These are phyloP conservation scores for Pluvialis apricaria DNA, from an alignment of 2,113 vertebrate species.

Conservation along the genomic window DNA sequence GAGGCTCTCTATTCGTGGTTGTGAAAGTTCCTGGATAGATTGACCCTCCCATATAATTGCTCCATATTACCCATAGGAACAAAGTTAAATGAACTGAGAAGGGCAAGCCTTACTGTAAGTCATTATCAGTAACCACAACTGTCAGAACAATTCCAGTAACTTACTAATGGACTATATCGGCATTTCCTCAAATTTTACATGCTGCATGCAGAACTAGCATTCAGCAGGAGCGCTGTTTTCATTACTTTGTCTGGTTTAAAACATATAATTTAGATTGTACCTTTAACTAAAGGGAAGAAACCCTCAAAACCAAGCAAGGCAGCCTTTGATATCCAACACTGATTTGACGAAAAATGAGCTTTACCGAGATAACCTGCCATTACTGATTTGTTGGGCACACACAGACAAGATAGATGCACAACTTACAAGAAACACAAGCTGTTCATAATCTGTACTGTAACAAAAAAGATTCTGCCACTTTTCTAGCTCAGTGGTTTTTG, in stretches of 20 bases:
- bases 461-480: neutral
- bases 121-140: constrained; percentile 69
- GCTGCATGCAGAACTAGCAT: neutral
- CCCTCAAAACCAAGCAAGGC: neutral
- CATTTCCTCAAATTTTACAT: constrained; percentile 2
- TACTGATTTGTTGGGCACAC: neutral
- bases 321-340: neutral
- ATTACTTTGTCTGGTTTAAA: neutral
- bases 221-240: neutral
- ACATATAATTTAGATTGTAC: neutral
- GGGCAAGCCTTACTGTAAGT: constrained; percentile 66
- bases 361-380: neutral
- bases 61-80: constrained; percentile 53
- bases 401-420: neutral
- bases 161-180: constrained; percentile 69
- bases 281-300: neutral
- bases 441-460: neutral
- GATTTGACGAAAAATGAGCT: neutral
- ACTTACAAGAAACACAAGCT: neutral
- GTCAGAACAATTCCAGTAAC: constrained; percentile 74
- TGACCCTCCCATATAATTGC: constrained; percentile 38
- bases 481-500: neutral
- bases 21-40: constrained; percentile 13
- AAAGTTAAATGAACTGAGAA: constrained; percentile 1
- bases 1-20: neutral